Conservation (phyloP, 2,888 invertebrate genomes). For the Cephus pygmeus region DNA sequence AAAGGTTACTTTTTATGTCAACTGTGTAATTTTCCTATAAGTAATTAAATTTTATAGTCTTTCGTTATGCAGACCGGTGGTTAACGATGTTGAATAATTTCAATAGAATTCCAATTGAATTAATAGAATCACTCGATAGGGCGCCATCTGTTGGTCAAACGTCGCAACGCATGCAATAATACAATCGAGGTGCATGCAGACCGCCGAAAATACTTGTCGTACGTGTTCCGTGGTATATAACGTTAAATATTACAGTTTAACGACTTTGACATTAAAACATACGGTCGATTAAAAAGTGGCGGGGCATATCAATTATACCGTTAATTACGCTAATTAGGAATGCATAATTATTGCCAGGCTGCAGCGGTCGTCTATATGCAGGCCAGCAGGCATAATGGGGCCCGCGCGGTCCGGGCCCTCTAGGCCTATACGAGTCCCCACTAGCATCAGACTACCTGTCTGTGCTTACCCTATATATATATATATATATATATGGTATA, state of each 20-base stretch:
- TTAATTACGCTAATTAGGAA: slow-evolving; percentile 47
- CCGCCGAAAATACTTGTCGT: neutral
- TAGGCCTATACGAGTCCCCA: neutral
- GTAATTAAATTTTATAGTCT: no score
- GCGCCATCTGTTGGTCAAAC: neutral
- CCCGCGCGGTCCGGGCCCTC: slow-evolving; percentile 26
- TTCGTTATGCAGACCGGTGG: no score
- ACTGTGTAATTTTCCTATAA: neutral
- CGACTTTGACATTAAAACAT: slow-evolving; percentile 20
- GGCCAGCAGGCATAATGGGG: slow-evolving; percentile 29
- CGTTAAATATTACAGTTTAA: slow-evolving; percentile 18
- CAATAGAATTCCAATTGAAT: no score
- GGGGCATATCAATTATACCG: slow-evolving; percentile 38
- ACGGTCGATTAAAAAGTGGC: slow-evolving; percentile 9
- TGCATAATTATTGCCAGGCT: slow-evolving; percentile 34
- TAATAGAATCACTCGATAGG: no score
- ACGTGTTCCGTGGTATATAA: neutral
- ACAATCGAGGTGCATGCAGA: neutral
- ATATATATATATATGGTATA: neutral
- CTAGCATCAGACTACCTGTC: neutral
- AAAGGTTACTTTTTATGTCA: neutral
- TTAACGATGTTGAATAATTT: no score
- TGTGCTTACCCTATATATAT: neutral
- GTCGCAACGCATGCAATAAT: neutral
- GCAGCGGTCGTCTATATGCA: slow-evolving; percentile 20